A percentile compares a stretch with the other conserved stretches of the same genome.
These are phyloP conservation scores for Sphaeridia pumilis DNA, from an alignment of 2,888 invertebrate genomes.

Conservation along the genomic window DNA sequence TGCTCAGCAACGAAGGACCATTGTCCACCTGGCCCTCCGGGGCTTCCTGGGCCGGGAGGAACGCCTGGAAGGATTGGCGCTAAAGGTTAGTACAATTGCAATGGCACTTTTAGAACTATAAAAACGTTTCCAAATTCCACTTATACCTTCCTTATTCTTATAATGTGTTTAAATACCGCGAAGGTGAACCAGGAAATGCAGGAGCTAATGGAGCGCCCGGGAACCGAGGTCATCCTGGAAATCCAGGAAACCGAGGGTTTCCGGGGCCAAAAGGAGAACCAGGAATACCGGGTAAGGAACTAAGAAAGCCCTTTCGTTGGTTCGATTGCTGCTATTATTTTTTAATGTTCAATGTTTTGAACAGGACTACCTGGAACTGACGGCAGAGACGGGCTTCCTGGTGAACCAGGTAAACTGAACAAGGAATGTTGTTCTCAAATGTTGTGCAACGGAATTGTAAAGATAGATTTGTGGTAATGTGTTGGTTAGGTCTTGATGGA, in stretches of 20 bases:
- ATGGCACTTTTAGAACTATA: background rate
- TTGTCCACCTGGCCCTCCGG: conserved; percentile 58
- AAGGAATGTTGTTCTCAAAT: conserved; percentile 2
- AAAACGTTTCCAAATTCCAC: background rate
- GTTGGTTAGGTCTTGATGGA: conserved; percentile 54
- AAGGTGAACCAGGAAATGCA: conserved; percentile 39
- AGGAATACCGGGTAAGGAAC: conserved; percentile 36
- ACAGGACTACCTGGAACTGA: conserved; percentile 55
- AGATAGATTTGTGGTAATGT: no score
- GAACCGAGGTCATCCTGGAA: conserved; percentile 48
- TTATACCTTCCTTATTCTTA: background rate
- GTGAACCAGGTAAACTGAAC: conserved; percentile 74
- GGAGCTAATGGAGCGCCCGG: conserved; percentile 39
- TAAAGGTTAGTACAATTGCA: conserved; percentile 28
- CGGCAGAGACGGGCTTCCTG: conserved; percentile 78
- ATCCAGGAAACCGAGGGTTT: conserved; percentile 55
- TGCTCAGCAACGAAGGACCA: conserved; percentile 63
- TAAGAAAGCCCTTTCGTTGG: background rate
- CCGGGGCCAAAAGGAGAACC: conserved; percentile 60
- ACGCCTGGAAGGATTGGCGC: conserved; percentile 39
- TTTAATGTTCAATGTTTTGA: conserved; percentile 5
- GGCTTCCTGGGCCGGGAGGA: conserved; percentile 51
- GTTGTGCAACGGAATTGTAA: conserved; percentile 5
- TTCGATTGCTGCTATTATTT: background rate
- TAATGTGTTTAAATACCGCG: background rate